Percentiles rank a stretch among this genome's conserved stretches.
phyloP scores from a whole-genome alignment of 2,888 invertebrate species.

The Acleris cristana region DNA sequence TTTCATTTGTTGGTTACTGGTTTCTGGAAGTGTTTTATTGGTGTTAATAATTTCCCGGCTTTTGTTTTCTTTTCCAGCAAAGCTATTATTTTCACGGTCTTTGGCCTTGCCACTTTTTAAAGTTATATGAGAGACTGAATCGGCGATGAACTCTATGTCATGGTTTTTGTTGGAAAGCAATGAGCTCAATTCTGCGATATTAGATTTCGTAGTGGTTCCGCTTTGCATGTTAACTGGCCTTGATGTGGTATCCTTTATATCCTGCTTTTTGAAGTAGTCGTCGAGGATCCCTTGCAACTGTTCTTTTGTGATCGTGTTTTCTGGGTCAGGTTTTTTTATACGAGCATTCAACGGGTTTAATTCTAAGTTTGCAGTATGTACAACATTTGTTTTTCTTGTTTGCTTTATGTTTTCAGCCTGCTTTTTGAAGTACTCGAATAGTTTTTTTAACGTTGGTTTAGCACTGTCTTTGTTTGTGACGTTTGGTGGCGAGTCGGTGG shows the following conservation, averaged over 20 bases:
- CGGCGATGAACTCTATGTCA: not conserved
- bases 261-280: not conserved
- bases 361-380: too few species aligned
- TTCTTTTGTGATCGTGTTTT: too few species aligned
- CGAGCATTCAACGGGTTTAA: too few species aligned
- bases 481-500: too few species aligned
- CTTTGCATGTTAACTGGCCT: not conserved
- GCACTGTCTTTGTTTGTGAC: not conserved
- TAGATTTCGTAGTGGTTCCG: not conserved
- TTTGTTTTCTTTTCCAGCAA: too few species aligned
- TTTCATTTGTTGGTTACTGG: not conserved
- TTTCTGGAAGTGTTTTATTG: not conserved
- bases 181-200: not conserved
- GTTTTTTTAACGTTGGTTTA: not conserved
- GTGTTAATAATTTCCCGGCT: not conserved
- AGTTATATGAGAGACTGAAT: not conserved
- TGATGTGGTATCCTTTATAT: slow-evolving; percentile 4
- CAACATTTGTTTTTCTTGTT: too few species aligned
- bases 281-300: too few species aligned
- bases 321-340: too few species aligned
- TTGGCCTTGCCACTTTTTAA: slow-evolving; percentile 1
- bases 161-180: not conserved
- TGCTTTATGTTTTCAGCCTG: not conserved
- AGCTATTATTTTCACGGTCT: not conserved
- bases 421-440: not conserved